Conservation (phyloP, 1,140 invertebrate species). For the Heterodera schachtii region DNA sequence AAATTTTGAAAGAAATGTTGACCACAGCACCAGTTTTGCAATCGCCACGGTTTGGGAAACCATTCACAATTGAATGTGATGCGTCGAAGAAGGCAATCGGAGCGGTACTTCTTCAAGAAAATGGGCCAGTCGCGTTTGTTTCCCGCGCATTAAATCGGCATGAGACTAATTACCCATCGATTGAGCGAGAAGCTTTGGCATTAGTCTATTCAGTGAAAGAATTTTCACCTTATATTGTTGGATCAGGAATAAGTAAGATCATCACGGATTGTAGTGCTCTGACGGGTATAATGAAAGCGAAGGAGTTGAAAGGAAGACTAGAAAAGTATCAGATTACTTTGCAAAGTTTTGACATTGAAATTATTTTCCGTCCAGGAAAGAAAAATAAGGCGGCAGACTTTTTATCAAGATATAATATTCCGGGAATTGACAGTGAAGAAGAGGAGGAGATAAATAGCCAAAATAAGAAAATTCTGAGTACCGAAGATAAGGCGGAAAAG, state of each 20-base stretch:
- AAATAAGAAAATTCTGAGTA: too few species aligned
- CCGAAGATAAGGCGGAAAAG: too few species aligned
- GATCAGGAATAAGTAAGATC: conserved; percentile 21
- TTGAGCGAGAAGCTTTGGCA: conserved; percentile 31
- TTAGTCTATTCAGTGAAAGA: conserved; percentile 24
- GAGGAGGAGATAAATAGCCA: background rate
- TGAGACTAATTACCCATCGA: conserved; percentile 31
- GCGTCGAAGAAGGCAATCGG: background rate
- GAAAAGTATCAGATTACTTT: conserved; percentile 33
- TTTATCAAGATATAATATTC: conserved; percentile 25
- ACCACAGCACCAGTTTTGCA: conserved; percentile 15
- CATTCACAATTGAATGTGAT: conserved; percentile 32
- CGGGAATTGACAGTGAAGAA: background rate
- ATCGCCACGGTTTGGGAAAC: conserved; percentile 26
- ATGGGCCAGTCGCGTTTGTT: conserved; percentile 15
- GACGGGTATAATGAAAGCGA: background rate
- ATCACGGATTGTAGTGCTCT: conserved; percentile 27
- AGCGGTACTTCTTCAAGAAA: too few species aligned
- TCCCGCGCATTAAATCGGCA: conserved; percentile 18
- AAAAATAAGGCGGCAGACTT: background rate
- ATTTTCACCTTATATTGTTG: conserved; percentile 22
- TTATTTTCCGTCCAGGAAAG: conserved; percentile 26
- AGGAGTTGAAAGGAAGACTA: background rate
- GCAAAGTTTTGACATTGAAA: conserved; percentile 2
- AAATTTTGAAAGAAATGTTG: conserved; percentile 21